These are phyloP conservation scores for Perognathus longimembris DNA, from an alignment of 2,113 vertebrate species.

Conservation along the genomic window DNA sequence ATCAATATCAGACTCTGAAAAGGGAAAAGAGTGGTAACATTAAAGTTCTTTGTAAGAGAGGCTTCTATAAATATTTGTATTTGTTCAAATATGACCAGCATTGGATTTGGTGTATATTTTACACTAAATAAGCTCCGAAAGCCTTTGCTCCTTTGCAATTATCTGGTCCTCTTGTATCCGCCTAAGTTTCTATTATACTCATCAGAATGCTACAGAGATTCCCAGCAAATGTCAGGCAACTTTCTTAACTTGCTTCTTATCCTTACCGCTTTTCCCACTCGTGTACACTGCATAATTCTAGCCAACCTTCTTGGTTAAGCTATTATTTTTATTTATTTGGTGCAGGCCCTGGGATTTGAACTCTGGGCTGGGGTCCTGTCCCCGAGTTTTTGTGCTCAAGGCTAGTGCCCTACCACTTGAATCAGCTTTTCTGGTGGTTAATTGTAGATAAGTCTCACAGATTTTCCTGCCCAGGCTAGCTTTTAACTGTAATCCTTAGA, in stretches of 20 bases:
- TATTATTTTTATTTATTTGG: background rate
- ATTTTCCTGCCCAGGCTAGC: too few relatives aligned
- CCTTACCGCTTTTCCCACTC: background rate
- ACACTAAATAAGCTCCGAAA: background rate
- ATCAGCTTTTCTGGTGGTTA: too few relatives aligned
- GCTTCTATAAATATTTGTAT: background rate
- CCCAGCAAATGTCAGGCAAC: background rate
- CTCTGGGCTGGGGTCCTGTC: too few relatives aligned
- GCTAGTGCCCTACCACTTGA: too few relatives aligned
- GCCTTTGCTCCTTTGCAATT: background rate
- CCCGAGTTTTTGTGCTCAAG: too few relatives aligned
- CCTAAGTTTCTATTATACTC: background rate
- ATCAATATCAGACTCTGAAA: slow-evolving; percentile 98
- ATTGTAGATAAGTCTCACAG: too few relatives aligned
- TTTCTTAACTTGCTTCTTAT: background rate
- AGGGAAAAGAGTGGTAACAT: slow-evolving; percentile 71
- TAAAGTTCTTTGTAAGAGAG: slow-evolving; percentile 44
- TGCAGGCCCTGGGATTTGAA: too few relatives aligned
- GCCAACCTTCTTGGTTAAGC: slow-evolving; percentile 14
- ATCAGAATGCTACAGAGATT: background rate
- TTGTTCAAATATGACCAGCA: background rate
- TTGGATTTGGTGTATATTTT: background rate
- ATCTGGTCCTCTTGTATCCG: background rate
- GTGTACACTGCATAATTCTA: background rate
- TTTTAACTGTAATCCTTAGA: too few relatives aligned